A percentile compares a stretch with the other conserved stretches of the same genome.
These are phyloP conservation scores for Lasioglossum albipes DNA, from an alignment of 1,140 invertebrate species.

Conservation along the genomic window DNA sequence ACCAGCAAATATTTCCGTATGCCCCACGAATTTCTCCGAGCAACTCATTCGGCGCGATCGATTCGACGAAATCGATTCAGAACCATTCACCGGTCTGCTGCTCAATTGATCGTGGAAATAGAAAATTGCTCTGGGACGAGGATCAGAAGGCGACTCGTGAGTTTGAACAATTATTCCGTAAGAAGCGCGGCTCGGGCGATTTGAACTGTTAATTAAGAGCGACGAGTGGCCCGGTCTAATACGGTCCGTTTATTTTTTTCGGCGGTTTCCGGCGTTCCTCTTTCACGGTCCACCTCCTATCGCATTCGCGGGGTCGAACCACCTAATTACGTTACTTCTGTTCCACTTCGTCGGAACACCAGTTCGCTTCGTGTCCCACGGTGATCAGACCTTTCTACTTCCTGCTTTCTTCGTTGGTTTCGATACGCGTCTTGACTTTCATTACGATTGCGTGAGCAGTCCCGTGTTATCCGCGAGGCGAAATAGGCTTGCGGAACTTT, in stretches of 20 bases:
- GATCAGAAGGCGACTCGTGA: not conserved
- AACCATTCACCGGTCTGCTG: not conserved
- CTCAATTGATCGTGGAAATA: slow-evolving; percentile 25
- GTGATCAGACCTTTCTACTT: not conserved
- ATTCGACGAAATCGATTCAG: slow-evolving; percentile 8
- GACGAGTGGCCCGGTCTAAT: not conserved
- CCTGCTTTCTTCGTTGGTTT: no score
- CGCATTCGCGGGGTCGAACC: not conserved
- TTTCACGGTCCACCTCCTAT: not conserved
- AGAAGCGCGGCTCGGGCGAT: not conserved
- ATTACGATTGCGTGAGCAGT: not conserved
- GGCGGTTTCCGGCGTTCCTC: not conserved
- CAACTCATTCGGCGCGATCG: not conserved
- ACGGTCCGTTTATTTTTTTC: slow-evolving; percentile 29
- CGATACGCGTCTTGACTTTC: not conserved
- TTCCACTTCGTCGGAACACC: not conserved
- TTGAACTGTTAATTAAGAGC: slow-evolving; percentile 41
- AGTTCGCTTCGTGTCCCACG: not conserved
- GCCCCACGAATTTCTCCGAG: not conserved
- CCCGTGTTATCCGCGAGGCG: not conserved
- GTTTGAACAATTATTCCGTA: slow-evolving; percentile 26
- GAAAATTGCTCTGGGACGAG: slow-evolving; percentile 23
- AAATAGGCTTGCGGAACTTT: not conserved
- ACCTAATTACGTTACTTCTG: slow-evolving; percentile 33
- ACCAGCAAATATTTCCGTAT: no score